Evolutionary conservation across 1,140 invertebrate species (phyloP).

Genomic region (Drosophila truncata): DNA sequence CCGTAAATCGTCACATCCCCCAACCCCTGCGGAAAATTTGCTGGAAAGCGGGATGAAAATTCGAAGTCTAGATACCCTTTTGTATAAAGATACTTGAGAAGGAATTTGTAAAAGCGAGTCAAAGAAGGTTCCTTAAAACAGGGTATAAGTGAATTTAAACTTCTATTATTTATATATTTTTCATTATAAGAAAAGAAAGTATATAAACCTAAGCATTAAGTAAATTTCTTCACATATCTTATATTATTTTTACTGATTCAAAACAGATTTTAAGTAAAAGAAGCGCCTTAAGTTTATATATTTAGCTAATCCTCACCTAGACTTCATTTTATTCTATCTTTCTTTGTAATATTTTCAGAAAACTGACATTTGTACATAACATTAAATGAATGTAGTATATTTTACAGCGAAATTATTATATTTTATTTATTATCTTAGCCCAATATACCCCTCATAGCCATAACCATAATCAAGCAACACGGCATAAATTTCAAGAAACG

Average conservation of each 20-base stretch:
- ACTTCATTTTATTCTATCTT: not conserved
- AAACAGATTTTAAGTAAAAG: not conserved
- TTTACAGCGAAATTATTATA: not conserved
- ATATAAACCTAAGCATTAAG: not conserved
- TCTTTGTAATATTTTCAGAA: not conserved
- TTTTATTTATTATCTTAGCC: not conserved
- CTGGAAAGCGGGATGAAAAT: slow-evolving; percentile 3
- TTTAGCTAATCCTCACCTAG: too few species aligned
- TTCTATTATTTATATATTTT: not conserved
- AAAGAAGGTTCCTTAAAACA: not conserved
- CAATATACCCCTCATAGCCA: not conserved
- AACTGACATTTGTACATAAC: not conserved
- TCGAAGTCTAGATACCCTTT: slow-evolving; percentile 18
- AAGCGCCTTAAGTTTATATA: not conserved
- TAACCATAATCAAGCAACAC: slow-evolving; percentile 32
- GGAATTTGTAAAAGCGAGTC: not conserved
- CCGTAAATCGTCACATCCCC: slow-evolving; percentile 74
- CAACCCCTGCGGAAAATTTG: slow-evolving; percentile 2
- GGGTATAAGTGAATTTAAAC: not conserved
- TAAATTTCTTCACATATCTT: too few species aligned
- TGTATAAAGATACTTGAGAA: not conserved
- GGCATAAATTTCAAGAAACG: slow-evolving; percentile 74
- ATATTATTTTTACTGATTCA: not conserved
- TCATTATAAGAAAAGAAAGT: too few species aligned
- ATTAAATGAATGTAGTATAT: not conserved